Evolutionary conservation across 2,888 invertebrate species (phyloP).

Genomic region (Microctonus aethiopoides): DNA sequence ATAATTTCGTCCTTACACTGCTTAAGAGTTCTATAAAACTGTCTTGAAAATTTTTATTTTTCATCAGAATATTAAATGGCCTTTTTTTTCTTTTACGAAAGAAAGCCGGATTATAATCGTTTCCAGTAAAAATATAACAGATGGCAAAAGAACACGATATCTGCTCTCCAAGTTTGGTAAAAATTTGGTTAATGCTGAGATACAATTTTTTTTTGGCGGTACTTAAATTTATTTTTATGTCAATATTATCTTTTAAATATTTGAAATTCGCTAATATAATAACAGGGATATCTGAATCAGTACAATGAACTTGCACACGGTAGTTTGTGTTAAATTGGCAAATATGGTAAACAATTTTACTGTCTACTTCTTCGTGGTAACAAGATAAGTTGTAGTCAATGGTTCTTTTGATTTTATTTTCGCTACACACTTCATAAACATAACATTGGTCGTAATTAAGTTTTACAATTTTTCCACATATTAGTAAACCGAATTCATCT

Average conservation of each 20-base stretch:
- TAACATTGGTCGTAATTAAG: conserved; percentile 44
- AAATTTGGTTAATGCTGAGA: conserved; percentile 36
- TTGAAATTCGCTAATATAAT: conserved; percentile 46
- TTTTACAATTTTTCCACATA: conserved; percentile 44
- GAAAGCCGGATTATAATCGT: conserved; percentile 42
- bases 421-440: conserved; percentile 40
- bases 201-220: conserved; percentile 31
- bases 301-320: conserved; percentile 44
- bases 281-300: conserved; percentile 46
- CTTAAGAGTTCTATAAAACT: conserved; percentile 31
- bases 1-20: background rate
- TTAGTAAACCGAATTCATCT: conserved; percentile 39
- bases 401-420: conserved; percentile 41
- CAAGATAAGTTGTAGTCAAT: conserved; percentile 41
- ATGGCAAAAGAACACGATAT: conserved; percentile 37
- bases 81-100: conserved; percentile 40
- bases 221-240: conserved; percentile 37
- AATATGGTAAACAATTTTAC: too few relatives aligned
- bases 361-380: conserved; percentile 41
- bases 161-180: conserved; percentile 40
- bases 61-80: conserved; percentile 34
- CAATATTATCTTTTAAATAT: conserved; percentile 30
- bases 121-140: conserved; percentile 43
- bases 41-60: conserved; percentile 37
- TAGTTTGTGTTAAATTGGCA: conserved; percentile 36